Evolutionary conservation across 2,113 vertebrate genomes (phyloP).

Genomic region (Larimichthys crocea): DNA sequence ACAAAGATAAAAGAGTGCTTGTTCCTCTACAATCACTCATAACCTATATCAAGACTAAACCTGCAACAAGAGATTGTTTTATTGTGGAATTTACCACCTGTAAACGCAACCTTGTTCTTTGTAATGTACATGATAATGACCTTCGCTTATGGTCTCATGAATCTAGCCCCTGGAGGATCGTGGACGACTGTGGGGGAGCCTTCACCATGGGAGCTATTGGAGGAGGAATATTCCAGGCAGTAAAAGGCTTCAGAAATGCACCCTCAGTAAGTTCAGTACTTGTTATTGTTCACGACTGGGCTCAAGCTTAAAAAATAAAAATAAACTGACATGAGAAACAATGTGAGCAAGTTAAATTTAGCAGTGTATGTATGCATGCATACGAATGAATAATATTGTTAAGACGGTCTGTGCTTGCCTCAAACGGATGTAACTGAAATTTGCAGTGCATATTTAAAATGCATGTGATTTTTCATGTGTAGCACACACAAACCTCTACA

Average conservation of each 20-base stretch:
- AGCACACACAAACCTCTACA: not conserved
- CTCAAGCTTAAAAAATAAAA: not conserved
- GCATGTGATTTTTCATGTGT: not conserved
- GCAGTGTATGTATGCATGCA: no score
- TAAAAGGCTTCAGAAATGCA: slow-evolving; percentile 97
- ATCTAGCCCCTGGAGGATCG: slow-evolving; percentile 95
- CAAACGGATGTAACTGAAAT: not conserved
- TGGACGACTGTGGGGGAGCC: slow-evolving; percentile 97
- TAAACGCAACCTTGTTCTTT: not conserved
- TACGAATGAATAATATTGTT: not conserved
- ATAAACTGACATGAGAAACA: no score
- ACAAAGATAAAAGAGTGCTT: not conserved
- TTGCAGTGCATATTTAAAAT: not conserved
- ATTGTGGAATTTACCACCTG: not conserved
- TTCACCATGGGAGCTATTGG: slow-evolving; percentile 98
- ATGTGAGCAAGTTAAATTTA: no score
- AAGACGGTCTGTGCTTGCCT: not conserved
- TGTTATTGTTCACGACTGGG: no score
- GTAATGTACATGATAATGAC: not conserved
- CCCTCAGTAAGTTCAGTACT: slow-evolving; percentile 88
- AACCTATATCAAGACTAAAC: not conserved
- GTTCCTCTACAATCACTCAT: not conserved
- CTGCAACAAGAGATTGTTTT: not conserved
- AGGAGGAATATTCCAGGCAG: slow-evolving; percentile 95
- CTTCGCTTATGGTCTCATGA: not conserved